phyloP scores from a whole-genome alignment of 2,888 invertebrate species.

The Hymenopus coronatus region DNA sequence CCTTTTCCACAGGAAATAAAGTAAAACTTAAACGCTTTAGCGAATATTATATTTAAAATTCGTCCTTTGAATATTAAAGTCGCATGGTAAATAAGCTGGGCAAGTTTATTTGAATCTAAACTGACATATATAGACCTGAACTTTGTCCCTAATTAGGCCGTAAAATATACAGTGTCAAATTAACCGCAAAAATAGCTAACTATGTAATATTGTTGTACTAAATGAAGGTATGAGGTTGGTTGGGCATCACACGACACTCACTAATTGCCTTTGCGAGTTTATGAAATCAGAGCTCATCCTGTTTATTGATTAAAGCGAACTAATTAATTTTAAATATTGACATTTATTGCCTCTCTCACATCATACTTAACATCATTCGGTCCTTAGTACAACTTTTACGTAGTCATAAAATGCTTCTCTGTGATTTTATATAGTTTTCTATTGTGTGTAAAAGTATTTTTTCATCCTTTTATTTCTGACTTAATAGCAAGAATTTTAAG shows the following conservation, averaged over 20 bases:
- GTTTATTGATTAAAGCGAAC: background rate
- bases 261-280: background rate
- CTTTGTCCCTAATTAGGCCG: background rate
- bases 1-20: no score
- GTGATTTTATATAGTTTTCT: no score
- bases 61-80: no score
- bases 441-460: no score
- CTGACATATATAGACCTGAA: background rate
- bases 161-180: background rate
- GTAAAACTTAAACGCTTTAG: no score
- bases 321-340: background rate
- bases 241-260: background rate
- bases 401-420: background rate
- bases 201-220: background rate
- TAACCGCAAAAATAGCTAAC: background rate
- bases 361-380: background rate
- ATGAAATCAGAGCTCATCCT: background rate
- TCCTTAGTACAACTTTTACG: background rate
- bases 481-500: no score
- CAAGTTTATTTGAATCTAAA: background rate
- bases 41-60: no score
- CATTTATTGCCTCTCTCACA: background rate
- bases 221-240: background rate
- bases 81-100: background rate
- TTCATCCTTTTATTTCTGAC: no score